Conservation (phyloP, 2,888 invertebrate species). For the Cheilosia scutellata region DNA sequence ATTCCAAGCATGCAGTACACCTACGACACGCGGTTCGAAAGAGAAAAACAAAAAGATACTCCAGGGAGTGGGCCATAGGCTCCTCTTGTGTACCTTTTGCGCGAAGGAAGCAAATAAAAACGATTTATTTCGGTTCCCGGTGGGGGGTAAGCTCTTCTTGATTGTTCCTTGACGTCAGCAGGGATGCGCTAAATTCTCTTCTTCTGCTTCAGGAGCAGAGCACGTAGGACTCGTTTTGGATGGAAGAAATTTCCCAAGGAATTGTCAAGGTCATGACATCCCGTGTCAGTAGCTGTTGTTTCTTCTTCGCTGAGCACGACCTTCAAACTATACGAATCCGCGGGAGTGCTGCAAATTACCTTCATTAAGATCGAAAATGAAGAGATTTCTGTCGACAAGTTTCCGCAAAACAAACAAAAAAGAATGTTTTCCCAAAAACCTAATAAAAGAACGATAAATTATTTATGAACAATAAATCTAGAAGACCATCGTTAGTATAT, state of each 20-base stretch:
- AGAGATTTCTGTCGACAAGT: neutral
- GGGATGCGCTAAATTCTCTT: neutral
- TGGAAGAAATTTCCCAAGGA: neutral
- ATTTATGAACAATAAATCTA: conserved; percentile 47
- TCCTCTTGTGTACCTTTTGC: conserved; percentile 46
- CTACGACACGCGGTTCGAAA: conserved; percentile 14
- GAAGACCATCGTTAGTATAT: neutral
- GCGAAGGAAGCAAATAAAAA: conserved; percentile 8
- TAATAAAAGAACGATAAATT: conserved; percentile 53
- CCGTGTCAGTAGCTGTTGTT: neutral
- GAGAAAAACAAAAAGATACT: conserved; percentile 21
- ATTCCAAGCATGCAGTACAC: conserved; percentile 56
- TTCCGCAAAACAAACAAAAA: conserved; percentile 10
- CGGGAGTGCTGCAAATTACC: conserved; percentile 17
- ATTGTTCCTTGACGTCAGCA: conserved; percentile 38
- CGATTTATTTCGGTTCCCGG: conserved; percentile 14
- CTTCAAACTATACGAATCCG: neutral
- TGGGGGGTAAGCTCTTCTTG: conserved; percentile 23
- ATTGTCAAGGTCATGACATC: conserved; percentile 37
- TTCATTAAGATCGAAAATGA: conserved; percentile 1
- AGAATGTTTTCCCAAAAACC: neutral
- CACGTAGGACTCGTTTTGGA: neutral
- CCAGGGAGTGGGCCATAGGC: conserved; percentile 1
- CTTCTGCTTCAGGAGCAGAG: neutral
- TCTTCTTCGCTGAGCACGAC: neutral